phyloP scores from a whole-genome alignment of 1,140 invertebrate species.

The Polypedilum pembai region DNA sequence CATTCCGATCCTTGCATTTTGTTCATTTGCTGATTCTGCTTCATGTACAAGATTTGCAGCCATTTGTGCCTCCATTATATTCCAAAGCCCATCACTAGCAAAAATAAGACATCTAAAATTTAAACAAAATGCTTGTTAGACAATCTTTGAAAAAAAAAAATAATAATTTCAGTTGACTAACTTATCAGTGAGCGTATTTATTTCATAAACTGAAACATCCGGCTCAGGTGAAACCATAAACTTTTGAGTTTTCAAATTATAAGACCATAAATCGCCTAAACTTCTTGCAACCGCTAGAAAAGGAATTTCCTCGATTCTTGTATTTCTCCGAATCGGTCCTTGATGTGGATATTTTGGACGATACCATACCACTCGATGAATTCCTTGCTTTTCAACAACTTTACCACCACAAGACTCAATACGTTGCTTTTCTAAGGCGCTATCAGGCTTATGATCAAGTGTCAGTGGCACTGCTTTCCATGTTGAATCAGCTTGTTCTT shows the following conservation, averaged over 20 bases:
- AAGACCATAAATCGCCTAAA: slow-evolving; percentile 94
- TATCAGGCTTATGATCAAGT: slow-evolving; percentile 92
- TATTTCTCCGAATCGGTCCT: slow-evolving; percentile 74
- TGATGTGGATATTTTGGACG: slow-evolving; percentile 54
- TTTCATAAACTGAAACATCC: slow-evolving; percentile 78
- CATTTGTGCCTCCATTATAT: slow-evolving; percentile 77
- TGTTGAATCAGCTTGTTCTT: slow-evolving; percentile 56
- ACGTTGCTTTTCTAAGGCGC: slow-evolving; percentile 70
- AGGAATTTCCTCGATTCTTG: slow-evolving; percentile 88
- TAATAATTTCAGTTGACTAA: slow-evolving; percentile 37
- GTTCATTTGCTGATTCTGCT: slow-evolving; percentile 74
- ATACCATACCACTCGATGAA: slow-evolving; percentile 95
- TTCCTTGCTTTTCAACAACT: slow-evolving; percentile 82
- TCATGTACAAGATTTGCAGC: slow-evolving; percentile 79
- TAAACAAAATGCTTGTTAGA: background rate
- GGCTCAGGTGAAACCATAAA: slow-evolving; percentile 97
- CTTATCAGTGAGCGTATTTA: slow-evolving; percentile 64
- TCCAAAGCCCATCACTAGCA: slow-evolving; percentile 95
- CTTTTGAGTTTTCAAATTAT: slow-evolving; percentile 78
- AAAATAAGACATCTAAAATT: slow-evolving; percentile 78
- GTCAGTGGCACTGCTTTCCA: slow-evolving; percentile 78
- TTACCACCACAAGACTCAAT: slow-evolving; percentile 85
- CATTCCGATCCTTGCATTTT: slow-evolving; percentile 45
- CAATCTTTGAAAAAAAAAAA: background rate
- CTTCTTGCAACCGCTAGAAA: slow-evolving; percentile 93